Conservation (phyloP, 2,113 vertebrate species). For the Calypte anna region DNA sequence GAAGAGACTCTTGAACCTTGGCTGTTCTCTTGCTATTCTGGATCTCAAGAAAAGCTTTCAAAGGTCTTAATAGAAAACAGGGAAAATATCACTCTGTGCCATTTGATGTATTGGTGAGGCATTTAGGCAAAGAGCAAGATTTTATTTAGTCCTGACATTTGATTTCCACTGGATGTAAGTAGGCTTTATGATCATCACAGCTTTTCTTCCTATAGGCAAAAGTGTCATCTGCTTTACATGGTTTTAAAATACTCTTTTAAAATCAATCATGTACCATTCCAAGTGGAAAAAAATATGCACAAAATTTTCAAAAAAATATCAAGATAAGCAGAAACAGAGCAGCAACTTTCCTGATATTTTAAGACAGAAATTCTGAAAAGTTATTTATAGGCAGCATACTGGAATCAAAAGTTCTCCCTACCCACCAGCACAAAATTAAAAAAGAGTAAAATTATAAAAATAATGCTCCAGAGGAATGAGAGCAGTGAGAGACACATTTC, state of each 20-base stretch:
- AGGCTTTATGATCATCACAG: neutral
- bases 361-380: neutral
- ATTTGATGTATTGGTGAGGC: neutral
- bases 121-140: neutral
- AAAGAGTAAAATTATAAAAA: neutral
- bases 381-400: neutral
- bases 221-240: neutral
- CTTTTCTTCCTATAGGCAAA: neutral
- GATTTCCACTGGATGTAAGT: neutral
- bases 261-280: neutral
- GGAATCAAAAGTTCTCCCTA: neutral
- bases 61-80: neutral
- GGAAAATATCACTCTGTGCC: neutral
- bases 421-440: neutral
- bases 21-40: neutral
- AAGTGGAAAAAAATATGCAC: neutral
- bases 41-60: neutral
- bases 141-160: neutral
- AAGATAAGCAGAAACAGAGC: neutral
- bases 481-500: neutral
- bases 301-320: neutral
- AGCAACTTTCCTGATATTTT: fast-evolving
- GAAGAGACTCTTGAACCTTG: neutral
- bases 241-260: neutral
- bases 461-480: neutral